Base-by-base conservation (phyloP, 2,888 invertebrate genomes). In the Xestia sexstrigata region DNA sequence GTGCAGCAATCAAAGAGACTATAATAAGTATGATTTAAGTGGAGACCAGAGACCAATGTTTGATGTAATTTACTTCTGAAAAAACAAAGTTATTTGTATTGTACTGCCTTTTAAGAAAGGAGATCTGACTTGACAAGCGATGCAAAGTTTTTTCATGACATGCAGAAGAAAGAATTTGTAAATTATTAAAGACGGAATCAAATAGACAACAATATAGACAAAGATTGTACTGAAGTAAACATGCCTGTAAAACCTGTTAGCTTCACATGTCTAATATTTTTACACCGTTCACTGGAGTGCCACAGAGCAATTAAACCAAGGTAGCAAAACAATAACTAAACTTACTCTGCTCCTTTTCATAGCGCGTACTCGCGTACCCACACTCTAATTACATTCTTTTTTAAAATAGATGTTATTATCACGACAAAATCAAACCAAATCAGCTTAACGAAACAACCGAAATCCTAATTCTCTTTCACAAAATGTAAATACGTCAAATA, bases 401-500 rank as follows among this genome's bases (percentile, higher is more conserved):
- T 30, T 20, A 17, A 60, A 42, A 42, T n/a, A 7, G 39, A 42
- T n/a, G 0, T 42, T 62, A 20, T 23, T 65, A n/a, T 42, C 3
- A 42, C 17, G 42, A n/a, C 17, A 58, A 69, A 68, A 55, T 4
- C 62, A 67, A 81, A 76, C 17, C 45, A 23, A 83, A 78, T 83
- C 23, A 83, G 42, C n/a, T 83, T 58, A 45, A 65, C 65, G 79
- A 65, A 70, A 58, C 20, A 60, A 60, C 77, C 55, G 49, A 30
- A 83, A 17, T 74, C 58, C 47, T 83, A 65, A 79, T 83, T 78
- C 65, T n/a, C 39, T 63, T 2, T 78, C 30, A 71, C 47, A 84
- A 63, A 74, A 79, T 81, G 70, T 79, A 79, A 79, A 82, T 74
- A 79, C 62, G 39, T 82, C 77, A 82, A 87, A 87, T 88, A 87